Base-by-base conservation (phyloP, 2,113 vertebrate species). In the Nannobrachium achirus region DNA sequence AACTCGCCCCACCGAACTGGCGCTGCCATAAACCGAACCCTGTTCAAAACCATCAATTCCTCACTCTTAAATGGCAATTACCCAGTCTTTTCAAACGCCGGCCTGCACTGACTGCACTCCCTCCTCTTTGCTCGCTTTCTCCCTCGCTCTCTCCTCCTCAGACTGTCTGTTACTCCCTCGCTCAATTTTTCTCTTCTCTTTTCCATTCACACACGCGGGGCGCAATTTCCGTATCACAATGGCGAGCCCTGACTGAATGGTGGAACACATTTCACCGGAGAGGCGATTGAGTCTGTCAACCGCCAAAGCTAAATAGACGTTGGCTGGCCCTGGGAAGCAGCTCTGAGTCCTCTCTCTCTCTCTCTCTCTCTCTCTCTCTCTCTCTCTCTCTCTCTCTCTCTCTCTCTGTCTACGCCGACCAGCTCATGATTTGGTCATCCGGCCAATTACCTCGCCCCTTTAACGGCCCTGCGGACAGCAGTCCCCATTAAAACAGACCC, bases 381-480 rank as follows among this genome's bases (percentile, higher is more conserved):
- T 14, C 15, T 52, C 50, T 18, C n/a, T 20, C 50, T 52, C 6
- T 18, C 15, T 18, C 50, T 18, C 16, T 52, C 16, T 52, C 50
- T 16, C n/a, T 16, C 49, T 7, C 11, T 25, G 2, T 25, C 25
- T 25, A 4, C 25, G 10, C 8, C 41, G 10, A 8, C 49, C 15
- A 25, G 50, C 75, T 70, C 66, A 72, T 69, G 25, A 81, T 75
- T 64, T 11, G 3, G 58, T 66, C 59, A 67, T 65, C 44, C 56
- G 73, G 63, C 51, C 75, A 83, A 88, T 93, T 87, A 90, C 78
- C 91, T 85, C 80, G 48, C 78, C 58, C 62, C 33, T 18, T 73
- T 91, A 87, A 86, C 16, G 14, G 86, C 77, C 69, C 76, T n/a
- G 78, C 78, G 66, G 84, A 83, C 86, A 85, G 86, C 61, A 62